Conservation (phyloP, 2,888 invertebrate species). For the Melinaea marsaeus region DNA sequence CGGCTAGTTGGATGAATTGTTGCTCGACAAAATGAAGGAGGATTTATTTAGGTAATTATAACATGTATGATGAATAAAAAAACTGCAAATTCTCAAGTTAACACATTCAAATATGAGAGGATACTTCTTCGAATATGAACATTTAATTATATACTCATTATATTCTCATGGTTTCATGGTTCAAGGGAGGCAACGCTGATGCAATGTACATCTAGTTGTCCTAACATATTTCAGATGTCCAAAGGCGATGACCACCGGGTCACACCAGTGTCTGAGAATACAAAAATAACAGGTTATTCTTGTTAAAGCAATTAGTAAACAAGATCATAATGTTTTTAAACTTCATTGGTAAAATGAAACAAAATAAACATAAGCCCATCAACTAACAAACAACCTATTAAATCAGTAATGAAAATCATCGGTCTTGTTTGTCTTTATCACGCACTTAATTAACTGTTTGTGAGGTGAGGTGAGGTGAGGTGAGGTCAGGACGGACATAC, state of each 20-base stretch:
- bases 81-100: neutral
- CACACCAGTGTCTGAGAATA: too few species aligned
- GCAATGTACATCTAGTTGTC: too few species aligned
- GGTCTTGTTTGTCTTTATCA: constrained; percentile 32
- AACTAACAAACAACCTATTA: constrained; percentile 14
- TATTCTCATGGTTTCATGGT: too few species aligned
- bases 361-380: constrained; percentile 9
- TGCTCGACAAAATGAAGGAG: neutral
- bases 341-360: neutral
- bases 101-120: too few species aligned
- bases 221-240: too few species aligned
- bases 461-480: constrained; percentile 17
- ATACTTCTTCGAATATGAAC: too few species aligned
- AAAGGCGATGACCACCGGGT: too few species aligned
- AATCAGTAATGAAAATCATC: constrained; percentile 23
- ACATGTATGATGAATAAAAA: neutral
- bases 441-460: constrained; percentile 33
- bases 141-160: too few species aligned
- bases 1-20: constrained; percentile 8
- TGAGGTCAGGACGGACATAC: constrained; percentile 25
- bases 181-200: too few species aligned
- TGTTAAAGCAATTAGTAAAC: neutral
- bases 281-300: neutral
- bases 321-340: neutral
- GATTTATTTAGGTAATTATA: neutral